Evolutionary conservation across 2,797 vertebrate species (phyloP), one percentile per base, ranked within the genome.

Genomic region (Manis pentadactyla): DNA sequence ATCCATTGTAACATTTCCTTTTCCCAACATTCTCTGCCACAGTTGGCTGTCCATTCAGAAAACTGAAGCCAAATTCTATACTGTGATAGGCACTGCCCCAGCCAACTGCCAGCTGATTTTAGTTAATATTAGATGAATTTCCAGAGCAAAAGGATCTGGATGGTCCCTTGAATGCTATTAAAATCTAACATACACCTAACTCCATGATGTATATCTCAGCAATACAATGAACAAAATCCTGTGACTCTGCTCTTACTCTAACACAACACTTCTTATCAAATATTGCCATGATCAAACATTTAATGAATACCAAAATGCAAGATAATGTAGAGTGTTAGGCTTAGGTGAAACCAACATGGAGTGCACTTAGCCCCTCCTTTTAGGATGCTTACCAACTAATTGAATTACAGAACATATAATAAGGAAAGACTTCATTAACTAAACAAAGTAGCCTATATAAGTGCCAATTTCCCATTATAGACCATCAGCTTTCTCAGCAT

Each of bases 41-140:
- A 74, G 73, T 53, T 97, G 85, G 55, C 53, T 94, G 27, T 88
- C 37, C 77, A 84, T 68, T 89, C 68, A 77, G 68, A 64, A n/a
- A 93, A 74, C 0, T 13, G n/a, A 75, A 29, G 63, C 19, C 64
- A 97, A 91, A 93, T 92, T 53, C 25, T 37, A 25, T 75, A 93
- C 5, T 86, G 23, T 59, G 81, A 55, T 37, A 84, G 59, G 49
- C 87, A 86, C 19, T 42, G 55, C 14, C 7, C 8, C 46, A 95
- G 53, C 53, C 31, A 77, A 82, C 13, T 83, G 10, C 25, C 51
- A 88, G 49, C 25, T 88, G 84, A 94, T 86, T 96, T 92, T 55
- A 74, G 25, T 96, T 71, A 96, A 71, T 82, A 87, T 79, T 92
- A 77, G n/a, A 90, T 90, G 61, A 93, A 78, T 81, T 92, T 93